phyloP scores from a whole-genome alignment of 2,797 vertebrate genomes.

The Scarus forsteni region DNA sequence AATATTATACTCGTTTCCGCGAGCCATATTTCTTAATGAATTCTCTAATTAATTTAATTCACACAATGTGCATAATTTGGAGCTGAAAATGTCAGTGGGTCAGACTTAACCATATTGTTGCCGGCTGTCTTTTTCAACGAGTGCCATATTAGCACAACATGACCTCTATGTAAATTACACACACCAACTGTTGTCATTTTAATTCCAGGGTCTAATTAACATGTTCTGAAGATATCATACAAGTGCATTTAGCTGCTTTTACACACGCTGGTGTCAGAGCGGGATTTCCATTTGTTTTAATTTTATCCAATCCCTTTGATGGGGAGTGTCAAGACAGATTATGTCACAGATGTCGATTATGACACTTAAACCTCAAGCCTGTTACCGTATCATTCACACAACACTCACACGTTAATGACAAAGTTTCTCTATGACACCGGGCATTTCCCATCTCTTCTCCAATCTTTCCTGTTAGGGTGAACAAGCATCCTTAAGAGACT shows the following conservation, averaged over 20 bases:
- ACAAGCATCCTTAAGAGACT: slow-evolving; percentile 8
- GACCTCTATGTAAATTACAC: slow-evolving; percentile 89
- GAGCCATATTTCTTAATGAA: slow-evolving; percentile 92
- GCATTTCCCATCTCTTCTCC: slow-evolving; percentile 5
- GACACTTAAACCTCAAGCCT: slow-evolving; percentile 26
- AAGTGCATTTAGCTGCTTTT: slow-evolving; percentile 75
- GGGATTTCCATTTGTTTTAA: slow-evolving; percentile 64
- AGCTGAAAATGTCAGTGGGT: slow-evolving; percentile 91
- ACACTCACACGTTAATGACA: slow-evolving; percentile 33
- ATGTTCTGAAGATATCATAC: slow-evolving; percentile 79
- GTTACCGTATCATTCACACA: slow-evolving; percentile 22
- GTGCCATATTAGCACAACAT: slow-evolving; percentile 90
- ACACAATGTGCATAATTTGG: slow-evolving; percentile 93
- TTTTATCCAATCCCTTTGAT: slow-evolving; percentile 60
- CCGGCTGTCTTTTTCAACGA: slow-evolving; percentile 89
- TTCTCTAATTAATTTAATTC: slow-evolving; percentile 97
- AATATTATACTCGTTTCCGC: slow-evolving; percentile 89
- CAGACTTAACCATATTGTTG: slow-evolving; percentile 89
- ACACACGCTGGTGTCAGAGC: slow-evolving; percentile 70
- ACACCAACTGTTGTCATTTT: slow-evolving; percentile 84
- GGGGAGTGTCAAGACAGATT: slow-evolving; percentile 21
- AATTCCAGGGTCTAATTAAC: slow-evolving; percentile 74
- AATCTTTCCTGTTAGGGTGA: slow-evolving; percentile 32
- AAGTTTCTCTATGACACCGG: slow-evolving; percentile 17
- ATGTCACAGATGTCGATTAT: slow-evolving; percentile 39